Evolutionary conservation across 2,888 invertebrate genomes (phyloP), one percentile per base, ranked within the genome.

Genomic region (Megastigmus dorsalis): DNA sequence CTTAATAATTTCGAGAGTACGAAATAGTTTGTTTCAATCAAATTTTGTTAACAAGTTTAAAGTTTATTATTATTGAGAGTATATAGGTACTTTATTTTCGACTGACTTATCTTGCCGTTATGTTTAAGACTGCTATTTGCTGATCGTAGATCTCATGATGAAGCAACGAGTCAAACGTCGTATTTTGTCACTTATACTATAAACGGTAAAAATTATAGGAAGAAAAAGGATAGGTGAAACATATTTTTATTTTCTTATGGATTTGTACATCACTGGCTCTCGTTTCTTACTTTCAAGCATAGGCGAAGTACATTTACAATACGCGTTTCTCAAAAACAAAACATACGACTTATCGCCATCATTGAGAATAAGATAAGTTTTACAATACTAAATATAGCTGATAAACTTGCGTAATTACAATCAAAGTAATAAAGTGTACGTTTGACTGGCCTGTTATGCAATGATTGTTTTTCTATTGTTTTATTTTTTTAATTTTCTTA

Each of bases 111-210:
- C 76, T 76, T 76, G 74, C 74, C 74, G 66, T 76, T 70, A 57
- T 67, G 65, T 70, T 71, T 74, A 76, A 76, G 70, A 76, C 74
- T 76, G 76, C 70, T 76, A 74, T 76, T 74, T 62, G 74, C 74
- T 76, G 74, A 76, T 76, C 57, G 13, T 76, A 63, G 66, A 76
- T 59, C 55, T 76, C 63, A 73, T 60, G 54, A 57, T 63, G 23
- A 71, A 63, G 57, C 67, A 73, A 59, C 33, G 45, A 68, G 62
- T 55, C 45, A 62, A 66, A 60, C 41, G 33, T 70, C 60, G 59
- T 74, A 60, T 68, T 74, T 74, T 60, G 43, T 69, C 55, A 52
- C 10, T 54, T 45, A 55, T 23, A 45, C 43, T 70, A n/a, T 33
- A 65, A 43, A 55, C 15, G 45, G 20, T 20, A 62, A 60, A 59